Evolutionary conservation across 2,797 vertebrate species (phyloP).

Genomic region (Coccyzus lansbergi): DNA sequence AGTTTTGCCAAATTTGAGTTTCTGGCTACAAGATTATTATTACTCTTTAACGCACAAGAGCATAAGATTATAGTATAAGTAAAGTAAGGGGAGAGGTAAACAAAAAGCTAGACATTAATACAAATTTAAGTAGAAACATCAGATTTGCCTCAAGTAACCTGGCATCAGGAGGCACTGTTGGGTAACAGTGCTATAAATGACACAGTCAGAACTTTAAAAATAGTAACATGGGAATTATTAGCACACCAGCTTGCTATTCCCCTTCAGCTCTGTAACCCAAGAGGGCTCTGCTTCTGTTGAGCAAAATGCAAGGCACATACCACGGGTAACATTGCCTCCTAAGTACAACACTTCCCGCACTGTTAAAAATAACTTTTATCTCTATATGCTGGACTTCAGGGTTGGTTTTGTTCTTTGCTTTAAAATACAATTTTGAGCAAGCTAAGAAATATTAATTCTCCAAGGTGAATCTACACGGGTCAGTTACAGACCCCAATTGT

Average conservation of each 20-base stretch:
- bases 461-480: background rate
- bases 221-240: constrained; percentile 53
- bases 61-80: background rate
- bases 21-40: background rate
- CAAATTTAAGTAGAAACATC: background rate
- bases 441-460: background rate
- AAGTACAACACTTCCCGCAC: constrained; percentile 18
- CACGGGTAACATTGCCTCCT: background rate
- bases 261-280: constrained; percentile 15
- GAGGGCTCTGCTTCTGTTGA: constrained; percentile 21
- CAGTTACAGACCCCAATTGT: background rate
- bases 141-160: constrained; percentile 24
- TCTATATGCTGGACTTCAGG: background rate
- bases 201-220: constrained; percentile 41
- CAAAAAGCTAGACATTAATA: background rate
- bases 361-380: constrained; percentile 61
- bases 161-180: background rate
- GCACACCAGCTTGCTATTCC: constrained; percentile 50
- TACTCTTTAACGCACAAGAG: background rate
- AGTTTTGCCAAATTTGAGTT: background rate
- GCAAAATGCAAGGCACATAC: constrained; percentile 37
- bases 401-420: background rate
- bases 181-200: background rate
- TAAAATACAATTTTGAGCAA: background rate
- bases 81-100: background rate